Percentiles rank a stretch among this genome's conserved stretches.
phyloP scores from a whole-genome alignment of 2,888 invertebrate species.

The Microplitis manilae region DNA sequence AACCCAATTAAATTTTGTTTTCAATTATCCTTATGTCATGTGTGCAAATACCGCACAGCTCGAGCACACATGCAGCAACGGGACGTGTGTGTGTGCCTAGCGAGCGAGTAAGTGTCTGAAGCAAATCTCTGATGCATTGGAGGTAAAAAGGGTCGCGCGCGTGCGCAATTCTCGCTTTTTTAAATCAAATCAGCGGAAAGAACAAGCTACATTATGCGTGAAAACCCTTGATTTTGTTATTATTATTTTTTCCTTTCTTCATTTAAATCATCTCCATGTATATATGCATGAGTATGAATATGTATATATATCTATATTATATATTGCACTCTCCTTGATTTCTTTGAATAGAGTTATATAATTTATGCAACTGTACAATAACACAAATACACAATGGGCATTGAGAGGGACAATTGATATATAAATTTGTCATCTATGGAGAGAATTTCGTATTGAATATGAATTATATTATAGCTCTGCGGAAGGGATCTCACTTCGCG shows the following conservation, averaged over 20 bases:
- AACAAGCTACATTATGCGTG: conserved; percentile 1
- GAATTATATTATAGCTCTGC: neutral
- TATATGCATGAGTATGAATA: neutral
- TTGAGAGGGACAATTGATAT: neutral
- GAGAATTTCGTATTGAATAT: neutral
- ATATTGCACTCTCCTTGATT: neutral
- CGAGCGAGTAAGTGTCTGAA: neutral
- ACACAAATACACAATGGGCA: neutral
- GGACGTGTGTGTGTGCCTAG: neutral
- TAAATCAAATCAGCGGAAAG: conserved; percentile 1
- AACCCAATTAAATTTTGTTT: conserved; percentile 1
- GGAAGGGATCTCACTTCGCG: neutral
- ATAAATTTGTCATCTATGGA: neutral
- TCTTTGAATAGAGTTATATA: neutral
- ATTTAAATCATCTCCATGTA: neutral
- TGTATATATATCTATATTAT: neutral
- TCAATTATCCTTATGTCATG: conserved; percentile 1
- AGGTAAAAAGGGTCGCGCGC: conserved; percentile 1
- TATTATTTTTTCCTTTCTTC: neutral
- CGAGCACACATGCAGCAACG: neutral
- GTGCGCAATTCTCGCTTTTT: neutral
- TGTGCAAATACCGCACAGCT: neutral
- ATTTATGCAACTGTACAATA: neutral
- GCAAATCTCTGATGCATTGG: neutral
- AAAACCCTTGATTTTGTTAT: neutral